A percentile compares a stretch with the other conserved stretches of the same genome.
phyloP scores from a whole-genome alignment of 1,140 invertebrate species.

The Heliconius melpomene region DNA sequence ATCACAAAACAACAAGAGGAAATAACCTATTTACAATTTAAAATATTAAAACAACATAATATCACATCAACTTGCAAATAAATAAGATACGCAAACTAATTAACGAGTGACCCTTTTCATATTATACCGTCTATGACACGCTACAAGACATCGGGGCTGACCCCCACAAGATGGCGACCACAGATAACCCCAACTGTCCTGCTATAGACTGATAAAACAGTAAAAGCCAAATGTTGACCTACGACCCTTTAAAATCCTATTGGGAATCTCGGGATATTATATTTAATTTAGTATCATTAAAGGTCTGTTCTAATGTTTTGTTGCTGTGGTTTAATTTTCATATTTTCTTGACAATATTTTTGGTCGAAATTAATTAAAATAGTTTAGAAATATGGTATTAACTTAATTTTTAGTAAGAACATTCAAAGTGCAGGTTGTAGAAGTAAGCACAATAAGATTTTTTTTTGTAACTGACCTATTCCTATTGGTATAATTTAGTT shows the following conservation, averaged over 20 bases:
- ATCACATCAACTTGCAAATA: constrained; percentile 20
- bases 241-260: constrained; percentile 51
- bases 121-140: constrained; percentile 62
- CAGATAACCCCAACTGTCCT: constrained; percentile 70
- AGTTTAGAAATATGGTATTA: neutral
- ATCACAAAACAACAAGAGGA: too few species aligned
- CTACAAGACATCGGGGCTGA: constrained; percentile 57
- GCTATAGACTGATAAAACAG: constrained; percentile 70
- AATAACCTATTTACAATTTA: too few species aligned
- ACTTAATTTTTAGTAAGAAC: too few species aligned
- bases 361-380: neutral
- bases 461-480: too few species aligned
- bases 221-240: constrained; percentile 64
- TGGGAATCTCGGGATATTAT: constrained; percentile 47
- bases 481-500: too few species aligned
- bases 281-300: constrained; percentile 39
- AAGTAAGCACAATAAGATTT: too few species aligned
- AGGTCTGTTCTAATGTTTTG: neutral
- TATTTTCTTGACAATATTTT: too few species aligned
- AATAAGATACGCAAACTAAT: constrained; percentile 39
- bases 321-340: neutral
- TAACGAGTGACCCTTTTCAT: constrained; percentile 64
- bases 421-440: too few species aligned
- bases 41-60: too few species aligned
- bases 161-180: constrained; percentile 64